Base-by-base conservation (phyloP, 1,140 invertebrate genomes). In the Drosophila punjabiensis region DNA sequence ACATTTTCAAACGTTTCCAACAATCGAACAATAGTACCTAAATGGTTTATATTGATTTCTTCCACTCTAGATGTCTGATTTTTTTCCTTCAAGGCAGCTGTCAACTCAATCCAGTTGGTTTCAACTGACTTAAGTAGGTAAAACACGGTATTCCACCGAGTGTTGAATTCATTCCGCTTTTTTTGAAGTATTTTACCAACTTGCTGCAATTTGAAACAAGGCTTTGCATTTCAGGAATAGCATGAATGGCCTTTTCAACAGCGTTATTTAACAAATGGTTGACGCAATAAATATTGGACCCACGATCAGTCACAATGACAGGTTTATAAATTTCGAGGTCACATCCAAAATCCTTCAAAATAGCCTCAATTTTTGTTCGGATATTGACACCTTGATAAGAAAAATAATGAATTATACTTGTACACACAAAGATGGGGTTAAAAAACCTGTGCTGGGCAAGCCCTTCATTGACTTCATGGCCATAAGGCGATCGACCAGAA, bases 101-200 rank as follows among this genome's bases (percentile, higher is more conserved):
- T 32, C 32, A 73, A 0, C 10, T 71, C 48, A 13, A 59, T 14
- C 60, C 41, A 56, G 58, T 55, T 39, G 18, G 37, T 33, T 20
- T 63, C 43, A n/a, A 76, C 18, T 20, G 74, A 71, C 18, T 65
- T 56, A 1, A 77, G 30, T n/a, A 71, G 47, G 56, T 66, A 63
- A 41, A 43, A 78, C 14, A 63, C 16, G 5, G 56, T 79, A 45
- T 79, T 61, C 75, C 67, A 71, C 8, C 67, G 28, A 39, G 61
- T 8, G 20, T 14, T 13, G 13, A 20, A 28, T 50, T 41, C 6
- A 7, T n/a, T n/a, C 39, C 39, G 8, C 16, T n/a, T 9, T 50
- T 50, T 47, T 47, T 20, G 3, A 50, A 50, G 16, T 28, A 28
- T 16, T 28, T 50, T 5, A 50, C 47, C 13, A 50, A 24, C 20